A percentile compares a stretch with the other conserved stretches of the same genome.
Evolutionary conservation across 2,113 vertebrate genomes (phyloP).

Genomic region (Lates calcarifer): DNA sequence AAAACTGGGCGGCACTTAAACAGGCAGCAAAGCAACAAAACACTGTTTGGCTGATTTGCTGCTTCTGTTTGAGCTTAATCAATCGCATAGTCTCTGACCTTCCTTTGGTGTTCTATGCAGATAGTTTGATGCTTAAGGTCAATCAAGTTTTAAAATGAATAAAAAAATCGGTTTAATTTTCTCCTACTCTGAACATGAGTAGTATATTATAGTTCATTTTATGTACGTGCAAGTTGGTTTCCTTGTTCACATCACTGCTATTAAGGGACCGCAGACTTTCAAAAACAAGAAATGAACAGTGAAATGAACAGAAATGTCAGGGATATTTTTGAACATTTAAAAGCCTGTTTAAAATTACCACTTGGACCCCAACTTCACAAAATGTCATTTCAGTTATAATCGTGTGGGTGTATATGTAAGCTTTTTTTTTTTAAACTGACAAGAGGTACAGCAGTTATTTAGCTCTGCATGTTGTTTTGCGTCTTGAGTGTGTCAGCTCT

Average conservation of each 20-base stretch:
- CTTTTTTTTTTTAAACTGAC: not conserved
- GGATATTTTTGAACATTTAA: conserved; percentile 12
- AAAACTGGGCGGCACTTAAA: too few species aligned
- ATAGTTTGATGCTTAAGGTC: not conserved
- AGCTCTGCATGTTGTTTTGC: not conserved
- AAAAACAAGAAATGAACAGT: not conserved
- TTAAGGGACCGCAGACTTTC: not conserved
- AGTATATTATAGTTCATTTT: not conserved
- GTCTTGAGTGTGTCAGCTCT: not conserved
- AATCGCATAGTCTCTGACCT: not conserved
- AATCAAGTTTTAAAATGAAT: not conserved
- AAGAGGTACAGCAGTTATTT: not conserved
- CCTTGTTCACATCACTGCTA: not conserved
- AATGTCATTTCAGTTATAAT: conserved; percentile 33
- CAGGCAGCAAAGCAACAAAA: not conserved
- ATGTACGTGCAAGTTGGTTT: not conserved
- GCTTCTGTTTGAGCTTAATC: conserved; percentile 6
- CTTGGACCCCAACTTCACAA: not conserved
- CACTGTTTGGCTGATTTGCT: not conserved
- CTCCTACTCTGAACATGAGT: not conserved
- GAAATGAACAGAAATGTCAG: conserved; percentile 38
- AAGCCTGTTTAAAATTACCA: not conserved
- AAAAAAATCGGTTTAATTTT: not conserved
- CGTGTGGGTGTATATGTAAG: not conserved
- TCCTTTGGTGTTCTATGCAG: not conserved